These are phyloP conservation scores for Helicoverpa zea DNA, from an alignment of 1,140 invertebrate genomes.

Conservation along the genomic window DNA sequence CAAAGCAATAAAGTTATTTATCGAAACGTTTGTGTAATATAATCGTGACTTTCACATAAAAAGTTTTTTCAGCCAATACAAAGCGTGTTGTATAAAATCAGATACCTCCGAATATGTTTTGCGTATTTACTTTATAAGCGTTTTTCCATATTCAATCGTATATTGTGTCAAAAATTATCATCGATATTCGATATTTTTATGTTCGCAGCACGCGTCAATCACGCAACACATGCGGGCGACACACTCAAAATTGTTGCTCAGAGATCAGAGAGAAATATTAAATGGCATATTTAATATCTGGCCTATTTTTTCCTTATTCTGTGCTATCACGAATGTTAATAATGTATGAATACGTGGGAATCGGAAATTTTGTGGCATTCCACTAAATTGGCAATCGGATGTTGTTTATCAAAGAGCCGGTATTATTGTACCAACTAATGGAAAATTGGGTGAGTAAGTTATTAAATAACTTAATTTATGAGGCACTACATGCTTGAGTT, in stretches of 20 bases:
- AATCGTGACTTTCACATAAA: not conserved
- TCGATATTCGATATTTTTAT: conserved; percentile 63
- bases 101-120: not conserved
- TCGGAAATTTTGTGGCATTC: conserved; percentile 24
- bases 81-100: conserved; percentile 6
- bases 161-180: conserved; percentile 42
- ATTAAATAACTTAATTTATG: too few relatives aligned
- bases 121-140: conserved; percentile 2
- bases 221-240: conserved; percentile 72
- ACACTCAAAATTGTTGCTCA: conserved; percentile 70
- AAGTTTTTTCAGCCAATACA: conserved; percentile 1
- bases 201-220: conserved; percentile 75
- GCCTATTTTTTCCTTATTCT: conserved; percentile 51
- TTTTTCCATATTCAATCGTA: conserved; percentile 20
- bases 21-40: not conserved
- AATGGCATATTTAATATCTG: conserved; percentile 62
- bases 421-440: conserved; percentile 21
- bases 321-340: conserved; percentile 35
- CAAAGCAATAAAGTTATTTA: not conserved
- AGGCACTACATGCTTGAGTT: too few relatives aligned
- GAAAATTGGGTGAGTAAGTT: not conserved
- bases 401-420: conserved; percentile 17
- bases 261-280: conserved; percentile 72
- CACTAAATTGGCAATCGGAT: conserved; percentile 35
- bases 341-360: conserved; percentile 24